phyloP scores from a whole-genome alignment of 2,888 invertebrate species.

The Ornithoptera priamus region DNA sequence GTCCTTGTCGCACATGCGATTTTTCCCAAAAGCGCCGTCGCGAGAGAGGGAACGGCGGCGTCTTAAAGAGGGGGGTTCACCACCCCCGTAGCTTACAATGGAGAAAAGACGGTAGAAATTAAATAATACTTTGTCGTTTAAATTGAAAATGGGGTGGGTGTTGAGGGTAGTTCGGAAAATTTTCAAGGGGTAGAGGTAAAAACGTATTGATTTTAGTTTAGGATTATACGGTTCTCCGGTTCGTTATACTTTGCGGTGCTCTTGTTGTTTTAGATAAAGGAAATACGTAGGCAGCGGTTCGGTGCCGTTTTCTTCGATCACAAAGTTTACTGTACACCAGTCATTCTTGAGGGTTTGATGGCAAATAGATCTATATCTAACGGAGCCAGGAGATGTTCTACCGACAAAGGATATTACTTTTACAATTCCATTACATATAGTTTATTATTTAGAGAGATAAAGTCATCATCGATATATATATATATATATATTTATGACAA shows the following conservation, averaged over 20 bases:
- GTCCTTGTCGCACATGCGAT: slow-evolving; percentile 53
- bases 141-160: slow-evolving; percentile 64
- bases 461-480: no score
- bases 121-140: slow-evolving; percentile 80
- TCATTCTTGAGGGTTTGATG: no score
- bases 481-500: no score
- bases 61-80: slow-evolving; percentile 57
- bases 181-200: slow-evolving; percentile 72
- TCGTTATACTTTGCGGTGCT: slow-evolving; percentile 43
- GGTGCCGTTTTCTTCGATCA: slow-evolving; percentile 8
- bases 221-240: slow-evolving; percentile 62
- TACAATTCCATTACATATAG: no score
- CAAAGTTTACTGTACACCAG: no score
- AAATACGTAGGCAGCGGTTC: slow-evolving; percentile 11
- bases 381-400: no score
- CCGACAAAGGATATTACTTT: no score
- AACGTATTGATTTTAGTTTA: slow-evolving; percentile 76
- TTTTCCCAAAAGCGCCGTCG: slow-evolving; percentile 38
- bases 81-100: slow-evolving; percentile 70
- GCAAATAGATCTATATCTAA: no score
- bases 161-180: slow-evolving; percentile 63
- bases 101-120: slow-evolving; percentile 77
- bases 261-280: slow-evolving; percentile 29
- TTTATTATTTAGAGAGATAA: no score
- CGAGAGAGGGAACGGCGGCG: slow-evolving; percentile 51